Evolutionary conservation across 2,113 vertebrate species (phyloP), one percentile per base, ranked within the genome.

Genomic region (Uria aalge): DNA sequence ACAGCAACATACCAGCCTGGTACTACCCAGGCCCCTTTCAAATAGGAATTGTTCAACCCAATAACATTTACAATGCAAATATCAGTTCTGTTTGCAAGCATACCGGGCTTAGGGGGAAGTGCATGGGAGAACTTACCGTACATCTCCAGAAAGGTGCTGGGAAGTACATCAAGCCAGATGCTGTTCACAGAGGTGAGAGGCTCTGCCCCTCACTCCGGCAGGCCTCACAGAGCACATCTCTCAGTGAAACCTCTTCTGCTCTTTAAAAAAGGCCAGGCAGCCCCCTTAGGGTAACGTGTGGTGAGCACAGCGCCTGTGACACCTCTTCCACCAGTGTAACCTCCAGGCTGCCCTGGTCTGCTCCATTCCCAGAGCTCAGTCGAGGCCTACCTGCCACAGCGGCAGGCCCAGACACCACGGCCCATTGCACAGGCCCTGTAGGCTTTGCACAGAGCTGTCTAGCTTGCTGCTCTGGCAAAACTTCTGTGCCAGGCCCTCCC

Each of bases 221-320:
- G 27, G 9, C 34, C 36, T 30, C 63, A n/a, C 17, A 29, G 34
- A 15, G 15, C 22, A 45, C 12, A 45, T 23, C 59, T 78, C 41
- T 21, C 47, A 4, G 7, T 2, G 7, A 91, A 67, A 67, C 14
- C 17, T 22, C 27, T 34, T 50, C 48, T 41, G 29, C n/a, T 36
- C 50, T 66, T 55, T 41, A 53, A n/a, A 47, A 63, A n/a, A 40
- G 36, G 16, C 22, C 53, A 36, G 12, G 14, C 41, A 77, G 23
- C 13, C 52, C 20, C 2, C 0, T 40, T 52, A 26, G 68, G n/a
- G 30, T 52, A 30, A 20, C 0, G 0, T 3, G 5, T 13, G 27
- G 71, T 30, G 27, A 56, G 3, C 27, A 11, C 18, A 34, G 62
- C 16, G 41, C 30, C 64, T 27, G 40, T 22, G 64, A 48, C 16